Percentiles rank a stretch among this genome's conserved stretches.
Evolutionary conservation across 1,140 invertebrate genomes (phyloP).

Genomic region (Drosophila leontia): DNA sequence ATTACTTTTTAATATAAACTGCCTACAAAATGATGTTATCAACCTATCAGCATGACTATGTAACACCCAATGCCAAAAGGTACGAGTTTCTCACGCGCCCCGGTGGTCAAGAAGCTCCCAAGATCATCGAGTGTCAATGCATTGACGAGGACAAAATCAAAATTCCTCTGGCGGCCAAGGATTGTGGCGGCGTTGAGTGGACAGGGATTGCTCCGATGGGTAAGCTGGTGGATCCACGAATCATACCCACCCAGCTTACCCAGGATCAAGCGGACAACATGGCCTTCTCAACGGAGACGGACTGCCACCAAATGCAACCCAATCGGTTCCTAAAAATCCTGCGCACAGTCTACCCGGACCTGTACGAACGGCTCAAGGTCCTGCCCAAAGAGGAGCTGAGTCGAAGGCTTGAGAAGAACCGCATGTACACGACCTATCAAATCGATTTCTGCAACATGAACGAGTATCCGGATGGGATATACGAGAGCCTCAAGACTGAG

Average conservation of each 20-base stretch:
- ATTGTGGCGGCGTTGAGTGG: slow-evolving; percentile 75
- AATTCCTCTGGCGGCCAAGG: slow-evolving; percentile 56
- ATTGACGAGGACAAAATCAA: slow-evolving; percentile 63
- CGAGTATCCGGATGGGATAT: slow-evolving; percentile 83
- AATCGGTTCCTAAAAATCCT: slow-evolving; percentile 82
- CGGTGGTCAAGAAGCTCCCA: slow-evolving; percentile 29
- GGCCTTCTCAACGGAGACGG: slow-evolving; percentile 59
- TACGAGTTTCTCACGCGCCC: slow-evolving; percentile 69
- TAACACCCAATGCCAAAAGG: slow-evolving; percentile 66
- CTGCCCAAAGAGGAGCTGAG: slow-evolving; percentile 85
- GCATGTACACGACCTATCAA: slow-evolving; percentile 87
- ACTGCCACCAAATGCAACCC: slow-evolving; percentile 76
- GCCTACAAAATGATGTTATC: slow-evolving; percentile 64
- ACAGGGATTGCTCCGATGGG: slow-evolving; percentile 82
- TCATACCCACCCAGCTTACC: slow-evolving; percentile 70
- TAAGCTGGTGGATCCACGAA: slow-evolving; percentile 71
- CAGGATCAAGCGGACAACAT: slow-evolving; percentile 68
- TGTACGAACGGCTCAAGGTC: slow-evolving; percentile 86
- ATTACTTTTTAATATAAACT: slow-evolving; percentile 1
- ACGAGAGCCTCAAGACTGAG: slow-evolving; percentile 74
- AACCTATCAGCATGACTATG: slow-evolving; percentile 81
- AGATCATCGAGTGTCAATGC: slow-evolving; percentile 69
- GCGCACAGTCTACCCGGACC: slow-evolving; percentile 85
- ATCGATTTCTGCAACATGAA: slow-evolving; percentile 86
- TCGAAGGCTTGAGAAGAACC: slow-evolving; percentile 85